Conservation (phyloP, 2,888 invertebrate species). For the Tetranychus truncatus region DNA sequence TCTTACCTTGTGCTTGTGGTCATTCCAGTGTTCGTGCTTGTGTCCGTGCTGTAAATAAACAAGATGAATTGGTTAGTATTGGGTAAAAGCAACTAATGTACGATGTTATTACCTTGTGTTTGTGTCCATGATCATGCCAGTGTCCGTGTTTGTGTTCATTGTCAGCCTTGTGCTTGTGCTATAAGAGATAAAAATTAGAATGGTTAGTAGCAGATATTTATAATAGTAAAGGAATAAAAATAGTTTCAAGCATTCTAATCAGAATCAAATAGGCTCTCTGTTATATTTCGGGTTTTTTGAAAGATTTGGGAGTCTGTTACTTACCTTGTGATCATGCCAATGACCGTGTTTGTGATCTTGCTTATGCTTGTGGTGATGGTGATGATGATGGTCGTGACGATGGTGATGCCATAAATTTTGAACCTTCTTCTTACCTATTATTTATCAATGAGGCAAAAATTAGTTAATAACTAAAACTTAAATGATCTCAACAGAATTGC, state of each 20-base stretch:
- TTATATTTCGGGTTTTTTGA: no score
- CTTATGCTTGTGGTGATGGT: constrained; percentile 4
- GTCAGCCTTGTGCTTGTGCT: constrained; percentile 3
- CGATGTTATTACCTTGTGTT: neutral
- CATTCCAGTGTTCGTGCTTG: constrained; percentile 6
- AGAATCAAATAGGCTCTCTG: no score
- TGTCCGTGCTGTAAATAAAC: neutral
- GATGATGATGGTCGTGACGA: constrained; percentile 10
- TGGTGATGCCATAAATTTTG: constrained; percentile 8
- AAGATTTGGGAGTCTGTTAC: no score
- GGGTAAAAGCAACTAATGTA: neutral
- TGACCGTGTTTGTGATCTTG: constrained; percentile 7
- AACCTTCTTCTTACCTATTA: constrained; percentile 3
- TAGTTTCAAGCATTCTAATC: no score
- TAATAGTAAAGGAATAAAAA: no score
- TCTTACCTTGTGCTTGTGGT: constrained; percentile 5
- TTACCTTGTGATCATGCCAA: constrained; percentile 8
- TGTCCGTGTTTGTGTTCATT: constrained; percentile 7
- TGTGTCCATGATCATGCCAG: constrained; percentile 4
- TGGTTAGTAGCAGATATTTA: no score
- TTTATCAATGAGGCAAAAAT: neutral
- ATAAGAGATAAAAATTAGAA: neutral
- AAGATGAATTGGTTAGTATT: neutral
- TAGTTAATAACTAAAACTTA: neutral
- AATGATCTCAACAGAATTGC: no score